These are phyloP conservation scores for Rhaphigaster nebulosa DNA, from an alignment of 2,888 invertebrate genomes.

Conservation along the genomic window DNA sequence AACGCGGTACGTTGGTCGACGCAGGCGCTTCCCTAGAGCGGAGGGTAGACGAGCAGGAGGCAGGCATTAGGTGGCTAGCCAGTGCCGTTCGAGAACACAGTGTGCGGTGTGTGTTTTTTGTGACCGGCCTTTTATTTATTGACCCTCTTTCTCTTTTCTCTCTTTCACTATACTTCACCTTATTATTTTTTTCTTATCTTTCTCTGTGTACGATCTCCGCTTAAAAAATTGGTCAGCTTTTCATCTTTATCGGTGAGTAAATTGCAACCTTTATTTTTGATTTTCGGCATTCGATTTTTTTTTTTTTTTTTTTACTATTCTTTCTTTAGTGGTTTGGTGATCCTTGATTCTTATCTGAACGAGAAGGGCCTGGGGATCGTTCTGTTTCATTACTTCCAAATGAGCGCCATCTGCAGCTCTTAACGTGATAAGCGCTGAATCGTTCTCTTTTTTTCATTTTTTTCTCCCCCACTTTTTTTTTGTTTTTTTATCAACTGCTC, in stretches of 20 bases:
- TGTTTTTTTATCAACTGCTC: not conserved
- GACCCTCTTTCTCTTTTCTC: slow-evolving; percentile 47
- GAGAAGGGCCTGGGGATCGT: slow-evolving; percentile 17
- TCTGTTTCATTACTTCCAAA: not conserved
- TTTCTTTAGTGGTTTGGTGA: slow-evolving; percentile 13
- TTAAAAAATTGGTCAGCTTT: slow-evolving; percentile 35
- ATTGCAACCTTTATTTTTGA: slow-evolving; percentile 28
- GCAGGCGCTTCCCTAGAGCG: not conserved
- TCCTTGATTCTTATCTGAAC: slow-evolving; percentile 31
- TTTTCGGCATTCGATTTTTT: slow-evolving; percentile 18
- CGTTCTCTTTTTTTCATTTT: not conserved
- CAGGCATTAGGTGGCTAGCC: slow-evolving; percentile 43
- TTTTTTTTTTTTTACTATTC: not conserved
- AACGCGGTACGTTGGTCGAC: not conserved
- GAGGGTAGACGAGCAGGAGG: not conserved
- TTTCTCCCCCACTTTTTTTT: not conserved
- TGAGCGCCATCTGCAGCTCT: not conserved
- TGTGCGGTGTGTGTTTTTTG: slow-evolving; percentile 47
- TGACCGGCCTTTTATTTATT: slow-evolving; percentile 47
- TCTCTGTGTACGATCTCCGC: slow-evolving; percentile 47
- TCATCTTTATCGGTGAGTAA: slow-evolving; percentile 45
- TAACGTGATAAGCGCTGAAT: not conserved
- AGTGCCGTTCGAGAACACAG: slow-evolving; percentile 45
- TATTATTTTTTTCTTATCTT: slow-evolving; percentile 38
- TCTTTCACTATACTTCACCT: slow-evolving; percentile 41